Conservation (phyloP, 2,888 invertebrate species). For the Eilema caniola region DNA sequence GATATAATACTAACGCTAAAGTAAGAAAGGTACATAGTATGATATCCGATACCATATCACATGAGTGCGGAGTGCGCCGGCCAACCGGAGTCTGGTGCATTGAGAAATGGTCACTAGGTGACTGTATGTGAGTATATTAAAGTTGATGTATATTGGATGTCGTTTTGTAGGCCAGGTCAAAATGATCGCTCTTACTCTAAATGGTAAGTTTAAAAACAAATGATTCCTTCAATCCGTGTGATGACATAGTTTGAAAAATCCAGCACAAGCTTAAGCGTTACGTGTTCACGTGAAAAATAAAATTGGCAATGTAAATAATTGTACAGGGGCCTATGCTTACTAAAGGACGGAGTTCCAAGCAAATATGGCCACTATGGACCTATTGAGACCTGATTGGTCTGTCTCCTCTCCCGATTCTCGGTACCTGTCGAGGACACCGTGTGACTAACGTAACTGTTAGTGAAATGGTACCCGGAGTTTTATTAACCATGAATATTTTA, state of each 20-base stretch:
- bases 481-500: too few relatives aligned
- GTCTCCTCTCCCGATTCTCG: too few relatives aligned
- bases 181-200: background rate
- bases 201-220: background rate
- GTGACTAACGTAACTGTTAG: too few relatives aligned
- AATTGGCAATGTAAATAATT: background rate
- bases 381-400: background rate
- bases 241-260: background rate
- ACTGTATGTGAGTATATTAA: background rate
- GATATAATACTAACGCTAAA: slow-evolving; percentile 66
- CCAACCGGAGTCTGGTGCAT: background rate
- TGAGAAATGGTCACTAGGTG: background rate
- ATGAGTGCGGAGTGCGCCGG: slow-evolving; percentile 29
- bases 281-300: background rate
- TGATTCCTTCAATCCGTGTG: background rate
- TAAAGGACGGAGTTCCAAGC: background rate
- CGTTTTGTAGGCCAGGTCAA: background rate
- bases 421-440: too few relatives aligned
- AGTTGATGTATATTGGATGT: background rate
- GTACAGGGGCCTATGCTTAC: background rate
- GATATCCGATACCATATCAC: slow-evolving; percentile 75
- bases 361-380: background rate
- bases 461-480: background rate
- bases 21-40: slow-evolving; percentile 65
- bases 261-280: background rate